These are phyloP conservation scores for Tinamus major DNA, from an alignment of 2,797 vertebrate species.

Conservation along the genomic window DNA sequence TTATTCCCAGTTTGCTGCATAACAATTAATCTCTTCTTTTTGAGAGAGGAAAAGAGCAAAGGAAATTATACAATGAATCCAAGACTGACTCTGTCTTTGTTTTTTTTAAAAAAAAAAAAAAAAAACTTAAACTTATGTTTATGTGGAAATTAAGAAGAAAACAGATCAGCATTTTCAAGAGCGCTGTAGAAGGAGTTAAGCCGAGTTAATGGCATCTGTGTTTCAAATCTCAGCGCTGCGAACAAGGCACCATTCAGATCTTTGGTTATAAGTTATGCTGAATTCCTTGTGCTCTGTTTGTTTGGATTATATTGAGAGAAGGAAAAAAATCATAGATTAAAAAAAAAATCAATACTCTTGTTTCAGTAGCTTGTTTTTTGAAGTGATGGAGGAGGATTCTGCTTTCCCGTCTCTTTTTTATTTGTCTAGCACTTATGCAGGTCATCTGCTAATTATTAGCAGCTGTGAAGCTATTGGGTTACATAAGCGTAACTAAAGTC, in stretches of 20 bases:
- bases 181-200: slow-evolving; percentile 56
- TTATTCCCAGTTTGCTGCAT: slow-evolving; percentile 62
- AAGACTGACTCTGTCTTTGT: slow-evolving; percentile 13
- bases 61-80: neutral
- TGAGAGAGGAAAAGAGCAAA: slow-evolving; percentile 2
- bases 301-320: slow-evolving; percentile 39
- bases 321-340: slow-evolving; percentile 53
- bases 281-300: neutral
- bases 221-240: slow-evolving; percentile 52
- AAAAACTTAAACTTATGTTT: slow-evolving; percentile 1
- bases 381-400: slow-evolving; percentile 47
- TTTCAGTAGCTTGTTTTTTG: slow-evolving; percentile 58
- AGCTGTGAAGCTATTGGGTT: slow-evolving; percentile 75
- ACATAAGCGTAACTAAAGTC: slow-evolving; percentile 71
- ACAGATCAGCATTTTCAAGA: slow-evolving; percentile 24
- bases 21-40: slow-evolving; percentile 50
- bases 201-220: slow-evolving; percentile 65
- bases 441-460: slow-evolving; percentile 77
- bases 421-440: slow-evolving; percentile 19
- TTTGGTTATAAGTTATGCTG: slow-evolving; percentile 59
- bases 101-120: slow-evolving; percentile 30
- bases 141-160: slow-evolving; percentile 14
- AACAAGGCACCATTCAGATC: slow-evolving; percentile 76
- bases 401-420: slow-evolving; percentile 23
- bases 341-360: neutral